Conservation (phyloP, 2,888 invertebrate species). For the Mycogona germanica region DNA sequence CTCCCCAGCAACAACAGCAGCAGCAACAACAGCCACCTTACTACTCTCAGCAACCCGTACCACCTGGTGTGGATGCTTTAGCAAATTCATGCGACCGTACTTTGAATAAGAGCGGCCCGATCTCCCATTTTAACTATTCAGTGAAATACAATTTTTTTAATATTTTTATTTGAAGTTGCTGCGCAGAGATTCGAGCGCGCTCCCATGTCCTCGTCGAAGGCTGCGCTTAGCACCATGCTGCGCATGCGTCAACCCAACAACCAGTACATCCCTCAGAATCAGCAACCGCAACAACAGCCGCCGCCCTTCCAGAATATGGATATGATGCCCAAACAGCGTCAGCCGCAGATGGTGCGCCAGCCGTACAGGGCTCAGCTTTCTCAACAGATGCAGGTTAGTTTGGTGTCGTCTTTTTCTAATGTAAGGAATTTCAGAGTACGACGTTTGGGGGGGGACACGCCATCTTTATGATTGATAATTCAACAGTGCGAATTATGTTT, state of each 20-base stretch:
- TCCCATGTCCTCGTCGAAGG: conserved; percentile 20
- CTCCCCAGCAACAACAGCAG: conserved; percentile 33
- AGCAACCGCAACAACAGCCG: conserved; percentile 14
- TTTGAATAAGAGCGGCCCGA: too few species aligned
- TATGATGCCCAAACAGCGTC: conserved; percentile 19
- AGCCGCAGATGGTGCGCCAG: conserved; percentile 19
- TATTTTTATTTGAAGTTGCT: too few species aligned
- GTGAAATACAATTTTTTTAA: too few species aligned
- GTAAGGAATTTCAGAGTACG: not conserved
- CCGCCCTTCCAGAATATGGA: conserved; percentile 18
- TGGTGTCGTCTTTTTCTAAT: not conserved
- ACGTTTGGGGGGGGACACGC: too few species aligned
- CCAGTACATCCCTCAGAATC: conserved; percentile 18
- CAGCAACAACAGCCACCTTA: conserved; percentile 40
- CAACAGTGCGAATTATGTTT: not conserved
- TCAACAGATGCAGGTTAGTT: conserved; percentile 13
- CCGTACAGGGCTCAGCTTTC: conserved; percentile 18
- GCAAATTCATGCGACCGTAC: too few species aligned
- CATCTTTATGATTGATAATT: too few species aligned
- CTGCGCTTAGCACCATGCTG: conserved; percentile 21
- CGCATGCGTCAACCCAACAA: conserved; percentile 19
- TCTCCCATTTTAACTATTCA: too few species aligned
- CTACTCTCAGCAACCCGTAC: conserved; percentile 24
- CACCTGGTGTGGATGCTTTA: conserved; percentile 18
- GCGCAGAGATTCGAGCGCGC: conserved; percentile 12